Conservation (phyloP, 2,797 vertebrate genomes). For the Hydrocynus forskahlii region DNA sequence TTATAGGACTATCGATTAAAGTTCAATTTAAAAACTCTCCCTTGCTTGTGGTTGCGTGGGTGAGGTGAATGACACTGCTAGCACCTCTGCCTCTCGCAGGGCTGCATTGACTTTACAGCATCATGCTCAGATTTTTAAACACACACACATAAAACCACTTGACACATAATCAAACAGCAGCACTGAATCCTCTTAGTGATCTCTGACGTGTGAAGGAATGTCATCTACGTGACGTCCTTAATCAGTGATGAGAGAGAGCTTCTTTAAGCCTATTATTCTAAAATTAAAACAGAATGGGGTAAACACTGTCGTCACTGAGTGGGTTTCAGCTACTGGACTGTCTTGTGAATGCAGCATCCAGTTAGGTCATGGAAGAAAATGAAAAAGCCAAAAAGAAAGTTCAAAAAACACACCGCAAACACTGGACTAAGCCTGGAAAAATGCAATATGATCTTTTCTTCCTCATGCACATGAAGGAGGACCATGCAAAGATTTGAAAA, state of each 20-base stretch:
- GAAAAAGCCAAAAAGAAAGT: neutral
- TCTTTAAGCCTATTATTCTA: slow-evolving; percentile 34
- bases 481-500: too few relatives aligned
- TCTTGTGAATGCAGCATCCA: neutral
- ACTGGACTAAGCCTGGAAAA: neutral
- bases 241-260: slow-evolving; percentile 6
- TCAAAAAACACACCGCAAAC: too few relatives aligned
- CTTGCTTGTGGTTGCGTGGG: neutral
- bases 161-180: slow-evolving; percentile 23
- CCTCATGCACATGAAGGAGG: too few relatives aligned
- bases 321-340: slow-evolving; percentile 6
- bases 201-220: slow-evolving; percentile 20
- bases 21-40: slow-evolving; percentile 29
- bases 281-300: slow-evolving; percentile 19
- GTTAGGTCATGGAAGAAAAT: neutral
- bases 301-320: slow-evolving; percentile 8
- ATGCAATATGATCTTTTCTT: too few relatives aligned
- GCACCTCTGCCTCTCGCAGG: neutral
- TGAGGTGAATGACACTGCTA: neutral
- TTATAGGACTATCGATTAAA: slow-evolving; percentile 10
- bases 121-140: slow-evolving; percentile 24
- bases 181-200: slow-evolving; percentile 7
- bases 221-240: neutral
- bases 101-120: neutral
- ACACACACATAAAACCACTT: slow-evolving; percentile 24